Evolutionary conservation across 2,797 vertebrate genomes (phyloP), one percentile per base, ranked within the genome.

Genomic region (Rhinogobio ventralis): DNA sequence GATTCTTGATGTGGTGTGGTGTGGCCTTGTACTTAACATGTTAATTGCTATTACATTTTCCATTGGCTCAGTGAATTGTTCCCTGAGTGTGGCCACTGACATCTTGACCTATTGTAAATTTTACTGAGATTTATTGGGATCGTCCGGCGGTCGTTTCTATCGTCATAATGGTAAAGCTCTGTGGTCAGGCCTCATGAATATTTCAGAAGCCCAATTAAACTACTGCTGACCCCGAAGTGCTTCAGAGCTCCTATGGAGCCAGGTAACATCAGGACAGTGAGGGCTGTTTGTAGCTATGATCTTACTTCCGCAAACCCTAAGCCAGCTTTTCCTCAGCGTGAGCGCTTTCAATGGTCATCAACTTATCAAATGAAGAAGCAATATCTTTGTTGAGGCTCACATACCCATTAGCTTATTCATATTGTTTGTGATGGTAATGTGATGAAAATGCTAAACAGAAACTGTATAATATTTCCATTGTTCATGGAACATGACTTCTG

Each of bases 191-290:
- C 79, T 85, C 88, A 89, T 90, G 87, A 90, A 91, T 91, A 90
- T 90, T 90, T 91, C 64, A 89, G 84, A 88, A 69, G 81, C 72
- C 84, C 87, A 90, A 91, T 91, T 90, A 89, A 89, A 89, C 64
- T 79, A 78, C 60, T 28, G 73, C 79, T 89, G 86, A 91, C 84
- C 85, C 55, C 62, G 64, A 46, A 79, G 72, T 36, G 73, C 75
- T 60, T 46, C 28, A 15, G 66, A 79, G 78, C 86, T 71, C 62
- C 45, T 62, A 36, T 9, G 36, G 55, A 76, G 60, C 46, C 69
- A 74, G 78, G 82, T 84, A 78, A 84, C 60, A 67, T 64, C 49
- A 67, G 67, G 83, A 88, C 76, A 75, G 64, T 1, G 51, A 57
- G 33, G 19, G 28, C 20, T 23, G 51, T 57, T 79, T 79, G 68